A percentile compares a stretch with the other conserved stretches of the same genome.
These are phyloP conservation scores for Entomyzon cyanotis DNA, from an alignment of 2,113 vertebrate species.

Conservation along the genomic window DNA sequence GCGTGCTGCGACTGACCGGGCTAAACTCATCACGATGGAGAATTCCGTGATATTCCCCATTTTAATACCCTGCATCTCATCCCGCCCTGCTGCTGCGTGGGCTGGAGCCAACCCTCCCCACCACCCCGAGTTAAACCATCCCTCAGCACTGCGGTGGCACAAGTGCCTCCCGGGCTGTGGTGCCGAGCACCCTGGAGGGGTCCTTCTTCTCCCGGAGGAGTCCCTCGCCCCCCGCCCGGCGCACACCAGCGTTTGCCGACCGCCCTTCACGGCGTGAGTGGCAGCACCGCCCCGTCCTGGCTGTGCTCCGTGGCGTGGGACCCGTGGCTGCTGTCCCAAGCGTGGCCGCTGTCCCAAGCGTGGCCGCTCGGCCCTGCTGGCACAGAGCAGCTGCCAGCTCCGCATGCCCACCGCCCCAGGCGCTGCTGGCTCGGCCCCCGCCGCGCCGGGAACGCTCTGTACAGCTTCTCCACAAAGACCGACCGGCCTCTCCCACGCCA, in stretches of 20 bases:
- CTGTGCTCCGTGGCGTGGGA: background rate
- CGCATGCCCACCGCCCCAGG: background rate
- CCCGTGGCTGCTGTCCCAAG: background rate
- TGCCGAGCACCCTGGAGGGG: no score
- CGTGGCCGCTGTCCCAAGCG: background rate
- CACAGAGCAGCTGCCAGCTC: background rate
- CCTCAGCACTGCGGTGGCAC: background rate
- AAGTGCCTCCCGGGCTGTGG: background rate
- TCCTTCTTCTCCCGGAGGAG: background rate
- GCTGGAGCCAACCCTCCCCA: background rate
- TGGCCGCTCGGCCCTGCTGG: background rate
- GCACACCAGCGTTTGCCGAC: rapidly evolving
- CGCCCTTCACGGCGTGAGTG: rapidly evolving
- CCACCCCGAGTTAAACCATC: background rate
- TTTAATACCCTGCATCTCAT: background rate
- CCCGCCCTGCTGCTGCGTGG: background rate
- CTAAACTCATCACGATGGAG: background rate
- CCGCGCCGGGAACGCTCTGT: background rate
- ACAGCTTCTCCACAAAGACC: background rate
- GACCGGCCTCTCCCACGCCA: background rate
- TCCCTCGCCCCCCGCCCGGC: background rate
- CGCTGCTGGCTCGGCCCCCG: conserved; percentile 1
- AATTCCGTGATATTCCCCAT: background rate
- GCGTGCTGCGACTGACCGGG: rapidly evolving
- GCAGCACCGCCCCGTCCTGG: background rate